These are phyloP conservation scores for Gorsachius magnificus DNA, from an alignment of 2,797 vertebrate species.

Conservation along the genomic window DNA sequence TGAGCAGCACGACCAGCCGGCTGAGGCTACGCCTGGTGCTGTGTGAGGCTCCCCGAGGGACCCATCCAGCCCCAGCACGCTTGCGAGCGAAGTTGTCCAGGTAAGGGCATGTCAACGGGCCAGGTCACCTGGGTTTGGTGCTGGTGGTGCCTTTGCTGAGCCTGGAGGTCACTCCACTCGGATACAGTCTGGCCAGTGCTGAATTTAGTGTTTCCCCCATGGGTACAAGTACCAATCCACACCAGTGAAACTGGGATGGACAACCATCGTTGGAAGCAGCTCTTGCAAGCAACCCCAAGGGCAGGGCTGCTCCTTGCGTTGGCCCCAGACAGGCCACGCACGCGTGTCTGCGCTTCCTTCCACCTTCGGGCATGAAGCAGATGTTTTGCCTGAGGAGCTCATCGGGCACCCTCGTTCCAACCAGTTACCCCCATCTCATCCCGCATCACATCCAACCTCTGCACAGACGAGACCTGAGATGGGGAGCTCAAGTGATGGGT, in stretches of 20 bases:
- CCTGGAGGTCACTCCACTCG: background rate
- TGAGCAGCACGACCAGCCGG: background rate
- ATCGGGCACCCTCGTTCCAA: background rate
- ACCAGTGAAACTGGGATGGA: background rate
- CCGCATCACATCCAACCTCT: background rate
- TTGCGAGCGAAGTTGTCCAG: background rate
- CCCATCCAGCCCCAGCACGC: background rate
- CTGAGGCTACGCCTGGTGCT: no score
- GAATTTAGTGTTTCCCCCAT: fast-evolving
- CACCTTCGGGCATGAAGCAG: background rate
- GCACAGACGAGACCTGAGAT: background rate
- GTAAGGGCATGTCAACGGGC: background rate
- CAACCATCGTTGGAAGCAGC: background rate
- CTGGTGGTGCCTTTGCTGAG: background rate
- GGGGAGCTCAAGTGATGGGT: background rate
- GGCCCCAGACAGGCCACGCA: background rate
- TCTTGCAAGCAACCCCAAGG: background rate
- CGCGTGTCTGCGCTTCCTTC: background rate
- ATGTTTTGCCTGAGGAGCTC: no score
- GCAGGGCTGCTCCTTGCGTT: background rate
- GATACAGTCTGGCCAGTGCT: background rate
- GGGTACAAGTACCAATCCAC: background rate
- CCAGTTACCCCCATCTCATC: background rate
- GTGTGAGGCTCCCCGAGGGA: fast-evolving
- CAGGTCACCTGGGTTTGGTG: background rate